phyloP scores from a whole-genome alignment of 2,797 vertebrate genomes.

The Sarcoramphus papa region DNA sequence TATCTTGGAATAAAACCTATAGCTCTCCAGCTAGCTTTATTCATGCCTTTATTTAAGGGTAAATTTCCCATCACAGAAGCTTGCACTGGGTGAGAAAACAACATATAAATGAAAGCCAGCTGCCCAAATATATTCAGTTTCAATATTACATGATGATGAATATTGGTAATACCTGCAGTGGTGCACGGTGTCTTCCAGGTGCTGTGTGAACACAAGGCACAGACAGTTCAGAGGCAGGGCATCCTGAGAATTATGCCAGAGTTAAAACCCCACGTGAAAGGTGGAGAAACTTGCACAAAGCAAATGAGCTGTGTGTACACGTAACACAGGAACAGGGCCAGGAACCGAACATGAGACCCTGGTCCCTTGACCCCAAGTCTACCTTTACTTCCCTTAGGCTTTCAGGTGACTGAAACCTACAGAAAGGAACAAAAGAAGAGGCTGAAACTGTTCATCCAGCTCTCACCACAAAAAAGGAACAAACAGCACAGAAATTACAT shows the following conservation, averaged over 20 bases:
- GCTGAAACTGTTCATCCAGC: neutral
- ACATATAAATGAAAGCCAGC: slow-evolving; percentile 15
- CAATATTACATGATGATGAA: neutral
- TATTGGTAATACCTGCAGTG: neutral
- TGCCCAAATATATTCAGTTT: neutral
- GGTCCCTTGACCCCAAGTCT: neutral
- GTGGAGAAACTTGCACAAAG: neutral
- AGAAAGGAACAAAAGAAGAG: neutral
- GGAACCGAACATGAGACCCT: neutral
- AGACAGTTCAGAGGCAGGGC: neutral
- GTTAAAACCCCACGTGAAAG: neutral
- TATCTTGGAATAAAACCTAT: neutral
- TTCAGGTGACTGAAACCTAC: neutral
- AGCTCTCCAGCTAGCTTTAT: neutral
- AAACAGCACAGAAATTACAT: neutral
- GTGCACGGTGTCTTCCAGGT: neutral
- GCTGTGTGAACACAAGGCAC: neutral
- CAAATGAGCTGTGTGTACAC: neutral
- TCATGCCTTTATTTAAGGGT: neutral
- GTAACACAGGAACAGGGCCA: neutral
- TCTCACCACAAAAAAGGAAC: neutral
- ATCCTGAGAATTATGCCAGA: neutral
- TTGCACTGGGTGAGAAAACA: neutral
- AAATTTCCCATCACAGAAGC: neutral
- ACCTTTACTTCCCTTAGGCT: neutral